Conservation (phyloP, 2,797 vertebrate species). For the Ficedula albicollis region DNA sequence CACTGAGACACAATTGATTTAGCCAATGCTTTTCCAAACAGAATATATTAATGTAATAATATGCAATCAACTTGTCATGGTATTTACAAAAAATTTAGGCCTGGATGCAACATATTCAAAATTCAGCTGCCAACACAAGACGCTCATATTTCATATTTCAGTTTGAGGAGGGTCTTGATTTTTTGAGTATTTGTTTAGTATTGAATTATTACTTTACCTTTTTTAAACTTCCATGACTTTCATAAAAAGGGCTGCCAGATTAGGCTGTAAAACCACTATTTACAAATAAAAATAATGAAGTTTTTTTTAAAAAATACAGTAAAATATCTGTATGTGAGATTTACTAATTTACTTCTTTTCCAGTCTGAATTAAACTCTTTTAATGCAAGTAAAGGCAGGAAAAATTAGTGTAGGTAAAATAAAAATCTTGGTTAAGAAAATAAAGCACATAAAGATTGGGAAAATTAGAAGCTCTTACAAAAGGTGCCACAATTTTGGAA, state of each 20-base stretch:
- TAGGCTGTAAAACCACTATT: neutral
- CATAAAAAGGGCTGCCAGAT: neutral
- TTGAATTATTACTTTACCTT: neutral
- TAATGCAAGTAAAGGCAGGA: neutral
- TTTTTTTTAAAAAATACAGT: neutral
- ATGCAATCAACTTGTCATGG: neutral
- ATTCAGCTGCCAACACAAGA: neutral
- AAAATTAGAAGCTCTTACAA: neutral
- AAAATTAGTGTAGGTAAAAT: neutral
- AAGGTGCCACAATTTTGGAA: neutral
- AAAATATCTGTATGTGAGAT: neutral
- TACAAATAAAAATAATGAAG: neutral
- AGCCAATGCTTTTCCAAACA: neutral
- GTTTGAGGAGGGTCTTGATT: accelerated
- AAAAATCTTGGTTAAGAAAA: neutral
- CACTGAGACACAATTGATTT: accelerated
- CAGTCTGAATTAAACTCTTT: neutral
- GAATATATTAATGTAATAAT: neutral
- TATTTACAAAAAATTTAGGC: neutral
- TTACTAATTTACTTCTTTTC: neutral
- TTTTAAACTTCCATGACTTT: neutral
- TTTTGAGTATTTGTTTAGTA: neutral
- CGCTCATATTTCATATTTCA: neutral
- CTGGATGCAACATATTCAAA: neutral
- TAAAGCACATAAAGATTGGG: neutral